Evolutionary conservation across 2,888 invertebrate species (phyloP).

Genomic region (Ormyrus nitidulus): DNA sequence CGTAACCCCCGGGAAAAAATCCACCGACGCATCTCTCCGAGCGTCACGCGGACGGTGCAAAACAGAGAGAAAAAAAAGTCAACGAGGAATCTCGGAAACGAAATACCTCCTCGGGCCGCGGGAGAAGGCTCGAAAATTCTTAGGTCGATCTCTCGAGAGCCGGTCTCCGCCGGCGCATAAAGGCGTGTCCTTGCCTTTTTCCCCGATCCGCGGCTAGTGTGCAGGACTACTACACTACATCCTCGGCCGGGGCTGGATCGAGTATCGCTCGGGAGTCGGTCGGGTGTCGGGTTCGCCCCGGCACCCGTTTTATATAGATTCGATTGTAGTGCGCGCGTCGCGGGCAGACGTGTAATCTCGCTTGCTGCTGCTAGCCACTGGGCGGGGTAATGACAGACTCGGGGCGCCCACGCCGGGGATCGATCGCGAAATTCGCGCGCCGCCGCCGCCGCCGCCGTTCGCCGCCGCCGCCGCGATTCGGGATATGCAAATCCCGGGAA

Average conservation of each 20-base stretch:
- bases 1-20: too few species aligned
- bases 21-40: too few species aligned
- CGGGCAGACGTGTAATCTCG: constrained; percentile 74
- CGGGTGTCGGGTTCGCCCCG: background rate
- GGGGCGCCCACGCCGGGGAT: constrained; percentile 59
- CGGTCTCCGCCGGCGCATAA: too few species aligned
- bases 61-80: too few species aligned
- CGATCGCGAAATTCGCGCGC: constrained; percentile 47
- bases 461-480: background rate
- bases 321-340: constrained; percentile 1
- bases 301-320: background rate
- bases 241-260: background rate
- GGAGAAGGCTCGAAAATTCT: too few species aligned
- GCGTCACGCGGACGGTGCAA: too few species aligned
- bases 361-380: constrained; percentile 71
- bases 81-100: too few species aligned
- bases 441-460: background rate
- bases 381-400: constrained; percentile 75
- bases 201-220: too few species aligned
- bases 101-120: too few species aligned
- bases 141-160: too few species aligned
- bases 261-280: constrained; percentile 7
- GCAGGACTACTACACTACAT: too few species aligned
- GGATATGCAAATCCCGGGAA: constrained; percentile 26
- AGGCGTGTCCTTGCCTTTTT: too few species aligned